Evolutionary conservation across 53 echinoderm and acorn worm species (phyloP).

Genomic region (Crossaster papposus): DNA sequence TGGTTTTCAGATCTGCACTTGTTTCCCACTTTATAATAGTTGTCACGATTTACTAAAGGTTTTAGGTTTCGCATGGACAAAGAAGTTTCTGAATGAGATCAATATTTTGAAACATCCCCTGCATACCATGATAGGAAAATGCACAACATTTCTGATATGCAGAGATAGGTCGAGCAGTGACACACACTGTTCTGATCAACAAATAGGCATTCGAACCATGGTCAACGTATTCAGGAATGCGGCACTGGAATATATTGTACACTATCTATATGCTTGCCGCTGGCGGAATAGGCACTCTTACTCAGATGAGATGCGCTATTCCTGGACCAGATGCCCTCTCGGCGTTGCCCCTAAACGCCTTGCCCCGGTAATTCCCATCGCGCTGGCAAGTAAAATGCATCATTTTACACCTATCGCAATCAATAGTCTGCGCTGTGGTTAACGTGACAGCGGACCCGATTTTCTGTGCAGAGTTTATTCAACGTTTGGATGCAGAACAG

Average conservation of each 20-base stretch:
- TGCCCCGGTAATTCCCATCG: conserved; percentile 35
- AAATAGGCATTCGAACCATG: background rate
- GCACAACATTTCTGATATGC: background rate
- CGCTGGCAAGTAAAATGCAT: conserved; percentile 37
- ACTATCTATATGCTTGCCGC: conserved; percentile 53
- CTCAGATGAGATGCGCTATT: conserved; percentile 32
- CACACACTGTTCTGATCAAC: conserved; percentile 2
- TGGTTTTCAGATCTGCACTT: conserved; percentile 7
- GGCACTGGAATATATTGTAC: conserved; percentile 28
- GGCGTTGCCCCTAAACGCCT: background rate
- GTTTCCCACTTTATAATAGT: background rate
- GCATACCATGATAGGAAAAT: background rate
- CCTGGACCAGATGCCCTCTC: background rate
- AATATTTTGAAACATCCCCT: conserved; percentile 9
- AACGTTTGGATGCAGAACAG: background rate
- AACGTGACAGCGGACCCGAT: conserved; percentile 20
- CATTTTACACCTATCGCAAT: conserved; percentile 56
- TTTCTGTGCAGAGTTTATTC: conserved; percentile 30
- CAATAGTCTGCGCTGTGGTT: conserved; percentile 26
- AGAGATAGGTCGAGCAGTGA: background rate
- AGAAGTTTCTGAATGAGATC: conserved; percentile 24
- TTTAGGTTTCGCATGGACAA: conserved; percentile 22
- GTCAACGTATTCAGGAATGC: conserved; percentile 37
- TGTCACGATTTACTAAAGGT: conserved; percentile 17
- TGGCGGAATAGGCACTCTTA: conserved; percentile 51